Evolutionary conservation across 2,888 invertebrate genomes (phyloP), one percentile per base, ranked within the genome.

Genomic region (Himalopsyche anomala): DNA sequence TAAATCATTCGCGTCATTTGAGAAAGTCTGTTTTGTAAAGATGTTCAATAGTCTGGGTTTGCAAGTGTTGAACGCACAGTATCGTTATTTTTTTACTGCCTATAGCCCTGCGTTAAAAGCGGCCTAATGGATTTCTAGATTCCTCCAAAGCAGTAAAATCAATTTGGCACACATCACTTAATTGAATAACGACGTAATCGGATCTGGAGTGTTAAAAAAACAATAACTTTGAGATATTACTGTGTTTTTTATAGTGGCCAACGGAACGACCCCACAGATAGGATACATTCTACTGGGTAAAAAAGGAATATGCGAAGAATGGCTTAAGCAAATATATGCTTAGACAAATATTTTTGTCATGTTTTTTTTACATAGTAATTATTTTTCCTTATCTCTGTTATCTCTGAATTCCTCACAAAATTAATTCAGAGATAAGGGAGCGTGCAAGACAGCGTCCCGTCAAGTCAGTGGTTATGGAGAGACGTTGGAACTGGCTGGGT

Each of bases 31-130:
- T 51, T 51, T 51, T 15, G 5, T 15, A 5, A 51, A 8, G 12
- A 51, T 51, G 15, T 51, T 15, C 15, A 51, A 51, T 15, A 51
- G 51, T 45, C 45, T 9, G 45, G 2, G 45, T 51, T 74, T 36
- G 74, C 15, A 74, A 36, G 74, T 56, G 74, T 74, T 74, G 74
- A 12, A 15, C 86, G 83, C 42, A 79, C 83, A 80, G 85, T 84
- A 86, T 86, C 84, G 86, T 86, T 83, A 86, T 86, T 86, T 86
- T 86, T 86, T 86, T 86, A 86, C 81, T 86, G 69, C 86, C 81
- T 69, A 81, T 74, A 80, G 80, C 69, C 81, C 74, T 79, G 40
- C 86, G 84, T 84, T 86, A 86, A 86, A 84, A 81, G 86, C 62
- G 62, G 55, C 74, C 81, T 86, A 86, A 86, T 86, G 86, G 84